Conservation (phyloP, 2,113 vertebrate species). For the Motacilla alba region DNA sequence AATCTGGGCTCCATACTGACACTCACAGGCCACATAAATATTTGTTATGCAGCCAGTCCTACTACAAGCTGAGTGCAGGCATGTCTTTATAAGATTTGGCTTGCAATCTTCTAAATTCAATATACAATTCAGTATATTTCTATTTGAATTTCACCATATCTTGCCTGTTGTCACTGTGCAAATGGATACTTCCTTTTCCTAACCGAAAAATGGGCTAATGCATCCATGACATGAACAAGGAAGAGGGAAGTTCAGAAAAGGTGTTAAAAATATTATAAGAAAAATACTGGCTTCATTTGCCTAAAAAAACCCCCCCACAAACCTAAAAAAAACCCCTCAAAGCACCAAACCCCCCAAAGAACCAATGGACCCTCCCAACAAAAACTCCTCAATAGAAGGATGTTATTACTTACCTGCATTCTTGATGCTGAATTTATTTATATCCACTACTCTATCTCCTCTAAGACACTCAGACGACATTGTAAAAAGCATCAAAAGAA, state of each 20-base stretch:
- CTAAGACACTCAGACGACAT: neutral
- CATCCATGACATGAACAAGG: neutral
- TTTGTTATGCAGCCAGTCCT: neutral
- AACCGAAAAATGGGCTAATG: neutral
- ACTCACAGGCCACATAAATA: neutral
- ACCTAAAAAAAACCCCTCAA: neutral
- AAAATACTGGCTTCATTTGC: neutral
- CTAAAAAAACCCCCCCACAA: accelerated
- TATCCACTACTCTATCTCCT: neutral
- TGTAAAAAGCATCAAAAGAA: neutral
- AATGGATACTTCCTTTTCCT: neutral
- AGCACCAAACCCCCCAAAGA: neutral
- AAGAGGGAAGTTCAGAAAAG: neutral
- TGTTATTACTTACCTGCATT: neutral
- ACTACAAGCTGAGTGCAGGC: neutral
- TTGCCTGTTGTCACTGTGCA: neutral
- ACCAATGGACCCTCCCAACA: accelerated
- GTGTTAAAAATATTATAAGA: neutral
- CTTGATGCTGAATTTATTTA: neutral
- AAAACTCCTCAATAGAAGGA: neutral
- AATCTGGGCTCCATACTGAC: neutral
- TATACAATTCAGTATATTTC: neutral
- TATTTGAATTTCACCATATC: neutral
- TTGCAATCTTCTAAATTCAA: neutral
- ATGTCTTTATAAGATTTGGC: neutral